These are phyloP conservation scores for Isurus oxyrinchus DNA, from an alignment of 2,113 vertebrate genomes.

Conservation along the genomic window DNA sequence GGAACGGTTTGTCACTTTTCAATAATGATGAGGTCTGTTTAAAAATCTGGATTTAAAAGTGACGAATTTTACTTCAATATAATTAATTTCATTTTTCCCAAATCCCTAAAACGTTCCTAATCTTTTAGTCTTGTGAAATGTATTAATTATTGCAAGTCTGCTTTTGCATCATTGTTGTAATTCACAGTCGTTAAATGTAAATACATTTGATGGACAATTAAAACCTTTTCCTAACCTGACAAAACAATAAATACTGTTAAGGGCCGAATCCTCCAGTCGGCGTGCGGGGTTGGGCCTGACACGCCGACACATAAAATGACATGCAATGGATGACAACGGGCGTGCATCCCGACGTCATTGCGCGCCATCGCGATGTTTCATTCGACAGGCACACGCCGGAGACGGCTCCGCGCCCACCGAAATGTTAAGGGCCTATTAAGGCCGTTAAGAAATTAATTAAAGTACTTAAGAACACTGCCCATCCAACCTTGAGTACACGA, in stretches of 20 bases:
- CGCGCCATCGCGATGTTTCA: too few relatives aligned
- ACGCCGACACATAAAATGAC: too few relatives aligned
- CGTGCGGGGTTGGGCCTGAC: too few relatives aligned
- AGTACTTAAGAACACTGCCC: too few relatives aligned
- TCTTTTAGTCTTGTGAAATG: not conserved
- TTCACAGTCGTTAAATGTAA: not conserved
- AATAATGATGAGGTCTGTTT: not conserved
- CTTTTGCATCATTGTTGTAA: not conserved
- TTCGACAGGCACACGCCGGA: too few relatives aligned
- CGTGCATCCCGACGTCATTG: too few relatives aligned
- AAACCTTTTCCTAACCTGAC: not conserved
- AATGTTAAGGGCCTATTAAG: too few relatives aligned
- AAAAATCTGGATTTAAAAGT: not conserved
- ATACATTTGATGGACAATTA: not conserved
- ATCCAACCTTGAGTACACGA: too few relatives aligned
- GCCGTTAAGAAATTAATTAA: too few relatives aligned
- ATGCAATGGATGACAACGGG: too few relatives aligned
- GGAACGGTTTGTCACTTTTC: not conserved
- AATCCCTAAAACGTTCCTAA: not conserved
- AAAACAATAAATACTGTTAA: not conserved
- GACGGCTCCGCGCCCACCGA: too few relatives aligned
- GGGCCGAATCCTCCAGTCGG: too few relatives aligned
- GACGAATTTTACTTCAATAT: not conserved
- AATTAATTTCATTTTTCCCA: not conserved
- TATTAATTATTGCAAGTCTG: not conserved